Conservation (phyloP, 1,140 invertebrate genomes). For the Tetramorium simillimum region DNA sequence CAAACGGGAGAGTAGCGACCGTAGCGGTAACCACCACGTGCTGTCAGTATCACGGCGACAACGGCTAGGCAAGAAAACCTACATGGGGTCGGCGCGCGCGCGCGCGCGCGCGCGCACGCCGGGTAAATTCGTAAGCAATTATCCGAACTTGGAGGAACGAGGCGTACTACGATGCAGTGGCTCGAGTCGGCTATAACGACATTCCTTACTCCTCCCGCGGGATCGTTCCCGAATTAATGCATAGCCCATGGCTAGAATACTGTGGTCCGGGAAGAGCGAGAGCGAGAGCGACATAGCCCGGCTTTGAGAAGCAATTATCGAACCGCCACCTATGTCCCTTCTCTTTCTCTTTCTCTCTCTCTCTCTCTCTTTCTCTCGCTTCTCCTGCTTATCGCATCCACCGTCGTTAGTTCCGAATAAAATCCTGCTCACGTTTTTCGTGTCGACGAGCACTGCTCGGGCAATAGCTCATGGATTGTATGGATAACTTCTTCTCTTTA, state of each 20-base stretch:
- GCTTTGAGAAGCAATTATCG: conserved; percentile 76
- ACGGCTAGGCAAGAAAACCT: conserved; percentile 20
- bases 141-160: conserved; percentile 61
- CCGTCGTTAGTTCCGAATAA: conserved; percentile 68
- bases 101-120: not conserved
- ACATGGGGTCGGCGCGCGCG: conserved; percentile 29
- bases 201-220: conserved; percentile 76
- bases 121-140: conserved; percentile 74
- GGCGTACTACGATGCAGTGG: conserved; percentile 43
- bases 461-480: conserved; percentile 5
- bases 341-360: not conserved
- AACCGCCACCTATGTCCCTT: conserved; percentile 4
- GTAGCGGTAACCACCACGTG: not conserved
- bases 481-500: not conserved
- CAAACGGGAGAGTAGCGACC: not conserved
- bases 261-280: not conserved
- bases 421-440: conserved; percentile 47
- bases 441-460: not conserved
- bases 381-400: conserved; percentile 40
- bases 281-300: not conserved
- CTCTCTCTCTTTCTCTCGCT: conserved; percentile 32
- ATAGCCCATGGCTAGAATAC: conserved; percentile 71
- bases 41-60: conserved; percentile 48
- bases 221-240: conserved; percentile 77
- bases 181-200: conserved; percentile 64